Base-by-base conservation (phyloP, 2,888 invertebrate species). In the Doris montereyensis region DNA sequence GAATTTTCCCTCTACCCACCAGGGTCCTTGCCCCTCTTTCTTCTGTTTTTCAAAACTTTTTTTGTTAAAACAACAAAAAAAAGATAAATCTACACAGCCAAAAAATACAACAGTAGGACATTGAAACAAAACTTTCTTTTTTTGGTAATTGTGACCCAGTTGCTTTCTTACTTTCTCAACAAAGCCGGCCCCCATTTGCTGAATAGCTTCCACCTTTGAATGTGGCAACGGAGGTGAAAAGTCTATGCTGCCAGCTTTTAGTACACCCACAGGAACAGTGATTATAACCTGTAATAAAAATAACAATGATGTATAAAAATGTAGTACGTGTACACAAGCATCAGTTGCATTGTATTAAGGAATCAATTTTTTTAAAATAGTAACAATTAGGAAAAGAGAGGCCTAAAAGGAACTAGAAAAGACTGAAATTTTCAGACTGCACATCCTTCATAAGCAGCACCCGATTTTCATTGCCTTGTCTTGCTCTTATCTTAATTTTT, bases 81-180 rank as follows among this genome's bases (percentile, higher is more conserved):
- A n/a, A n/a, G n/a, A n/a, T n/a, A n/a, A n/a, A n/a, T n/a, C n/a
- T n/a, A n/a, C n/a, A n/a, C n/a, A n/a, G n/a, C n/a, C n/a, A n/a
- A n/a, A n/a, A n/a, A n/a, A n/a, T n/a, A n/a, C n/a, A n/a, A n/a
- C n/a, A n/a, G n/a, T n/a, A n/a, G n/a, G n/a, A n/a, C n/a, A n/a
- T n/a, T n/a, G n/a, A n/a, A n/a, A n/a, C n/a, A n/a, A n/a, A n/a
- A n/a, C n/a, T n/a, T n/a, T n/a, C n/a, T n/a, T n/a, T n/a, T n/a
- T n/a, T n/a, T n/a, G n/a, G n/a, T n/a, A n/a, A n/a, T n/a, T n/a
- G n/a, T n/a, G n/a, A n/a, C n/a, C n/a, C n/a, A n/a, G n/a, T n/a
- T n/a, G n/a, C n/a, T n/a, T n/a, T n/a, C n/a, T n/a, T 77, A 92
- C 92, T 88, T 93, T 93, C 83, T 93, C 93, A 57, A 92, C 90